phyloP scores from a whole-genome alignment of 2,888 invertebrate genomes.

The Cephalotes varians region DNA sequence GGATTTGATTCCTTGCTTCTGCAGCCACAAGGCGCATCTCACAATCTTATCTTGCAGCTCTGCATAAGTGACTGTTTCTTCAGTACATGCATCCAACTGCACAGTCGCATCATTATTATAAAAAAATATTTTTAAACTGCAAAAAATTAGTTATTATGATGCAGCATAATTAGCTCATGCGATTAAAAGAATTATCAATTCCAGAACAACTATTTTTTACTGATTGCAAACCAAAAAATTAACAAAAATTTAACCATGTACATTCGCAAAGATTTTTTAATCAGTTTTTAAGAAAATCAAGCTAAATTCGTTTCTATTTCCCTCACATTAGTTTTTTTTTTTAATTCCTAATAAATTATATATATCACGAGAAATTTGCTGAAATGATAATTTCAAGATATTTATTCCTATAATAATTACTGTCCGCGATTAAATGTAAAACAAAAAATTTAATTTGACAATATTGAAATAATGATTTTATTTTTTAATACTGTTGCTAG shows the following conservation, averaged over 20 bases:
- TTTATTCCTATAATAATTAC: too few species aligned
- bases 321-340: background rate
- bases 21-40: slow-evolving; percentile 81
- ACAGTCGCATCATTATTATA: background rate
- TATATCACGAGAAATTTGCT: too few species aligned
- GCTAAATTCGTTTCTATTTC: background rate
- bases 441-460: too few species aligned
- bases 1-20: slow-evolving; percentile 70
- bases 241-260: background rate
- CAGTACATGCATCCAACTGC: slow-evolving; percentile 76
- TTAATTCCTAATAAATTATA: too few species aligned
- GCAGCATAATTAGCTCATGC: too few species aligned
- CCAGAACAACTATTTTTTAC: background rate
- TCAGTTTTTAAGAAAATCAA: background rate
- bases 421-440: too few species aligned
- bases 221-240: background rate
- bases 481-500: too few species aligned
- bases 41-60: slow-evolving; percentile 74
- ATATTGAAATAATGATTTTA: too few species aligned
- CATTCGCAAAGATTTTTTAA: background rate
- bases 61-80: slow-evolving; percentile 68
- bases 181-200: background rate
- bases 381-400: too few species aligned
- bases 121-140: background rate
- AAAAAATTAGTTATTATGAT: background rate